A percentile compares a stretch with the other conserved stretches of the same genome.
Evolutionary conservation across 37 sponge, comb jelly and placozoan species (phyloP).

Genomic region (Mnemiopsis leidyi): DNA sequence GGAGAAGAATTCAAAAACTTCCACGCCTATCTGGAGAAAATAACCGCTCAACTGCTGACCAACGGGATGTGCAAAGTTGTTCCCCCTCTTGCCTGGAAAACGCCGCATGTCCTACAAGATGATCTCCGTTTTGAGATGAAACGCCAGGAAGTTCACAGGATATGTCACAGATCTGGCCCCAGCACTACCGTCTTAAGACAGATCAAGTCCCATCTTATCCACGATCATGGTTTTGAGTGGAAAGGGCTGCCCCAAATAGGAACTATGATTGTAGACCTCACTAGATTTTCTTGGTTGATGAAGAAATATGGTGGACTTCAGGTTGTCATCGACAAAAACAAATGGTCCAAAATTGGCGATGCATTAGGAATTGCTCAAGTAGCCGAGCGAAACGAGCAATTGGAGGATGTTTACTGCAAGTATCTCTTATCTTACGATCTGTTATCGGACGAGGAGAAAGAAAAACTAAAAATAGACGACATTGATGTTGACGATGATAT

Average conservation of each 20-base stretch:
- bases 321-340: slow-evolving; percentile 33
- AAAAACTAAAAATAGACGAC: not conserved
- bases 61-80: slow-evolving; percentile 20
- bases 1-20: slow-evolving; percentile 44
- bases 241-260: slow-evolving; percentile 31
- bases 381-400: not conserved
- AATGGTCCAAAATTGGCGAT: slow-evolving; percentile 26
- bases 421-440: slow-evolving; percentile 16
- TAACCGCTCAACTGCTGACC: not conserved
- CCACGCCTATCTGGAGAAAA: slow-evolving; percentile 36
- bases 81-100: slow-evolving; percentile 24
- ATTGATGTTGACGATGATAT: not conserved
- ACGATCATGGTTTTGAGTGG: slow-evolving; percentile 29
- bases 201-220: not conserved
- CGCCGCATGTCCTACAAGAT: not conserved
- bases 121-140: not conserved
- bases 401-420: slow-evolving; percentile 43
- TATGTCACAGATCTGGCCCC: slow-evolving; percentile 7
- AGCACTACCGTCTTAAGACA: slow-evolving; percentile 5
- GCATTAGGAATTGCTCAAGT: not conserved
- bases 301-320: slow-evolving; percentile 43
- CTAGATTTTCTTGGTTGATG: slow-evolving; percentile 27
- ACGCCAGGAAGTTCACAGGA: slow-evolving; percentile 9
- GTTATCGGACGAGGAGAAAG: slow-evolving; percentile 8
- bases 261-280: not conserved